These are phyloP conservation scores for Macrophya alboannulata DNA, from an alignment of 2,888 invertebrate species.

Conservation along the genomic window DNA sequence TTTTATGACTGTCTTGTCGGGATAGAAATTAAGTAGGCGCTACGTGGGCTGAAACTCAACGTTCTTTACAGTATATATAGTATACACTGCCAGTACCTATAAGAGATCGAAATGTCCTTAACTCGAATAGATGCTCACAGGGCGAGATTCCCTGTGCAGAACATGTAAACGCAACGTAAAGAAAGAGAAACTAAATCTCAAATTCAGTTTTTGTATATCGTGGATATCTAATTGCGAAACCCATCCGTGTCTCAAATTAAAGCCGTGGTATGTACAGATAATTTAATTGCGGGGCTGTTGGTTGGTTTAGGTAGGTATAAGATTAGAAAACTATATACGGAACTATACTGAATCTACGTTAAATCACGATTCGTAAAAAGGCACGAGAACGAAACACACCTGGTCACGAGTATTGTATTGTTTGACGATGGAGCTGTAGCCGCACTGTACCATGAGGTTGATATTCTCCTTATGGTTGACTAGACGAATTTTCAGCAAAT, in stretches of 20 bases:
- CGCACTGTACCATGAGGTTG: slow-evolving; percentile 19
- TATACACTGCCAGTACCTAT: background rate
- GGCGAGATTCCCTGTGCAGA: background rate
- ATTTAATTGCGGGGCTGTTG: background rate
- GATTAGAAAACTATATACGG: background rate
- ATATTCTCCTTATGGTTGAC: background rate
- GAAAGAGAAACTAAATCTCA: background rate
- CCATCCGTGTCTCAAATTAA: background rate
- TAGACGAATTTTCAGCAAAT: slow-evolving; percentile 15
- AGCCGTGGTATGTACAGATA: background rate
- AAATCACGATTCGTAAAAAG: slow-evolving; percentile 14
- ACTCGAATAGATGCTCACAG: background rate
- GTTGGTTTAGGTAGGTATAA: background rate
- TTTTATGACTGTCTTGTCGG: slow-evolving; percentile 53
- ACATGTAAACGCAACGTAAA: background rate
- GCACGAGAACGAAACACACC: slow-evolving; percentile 30
- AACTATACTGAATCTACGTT: background rate
- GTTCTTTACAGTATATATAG: background rate
- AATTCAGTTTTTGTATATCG: background rate
- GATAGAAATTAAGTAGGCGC: slow-evolving; percentile 51
- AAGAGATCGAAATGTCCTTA: background rate
- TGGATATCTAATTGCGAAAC: background rate
- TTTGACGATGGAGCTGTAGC: background rate
- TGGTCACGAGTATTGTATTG: slow-evolving; percentile 2
- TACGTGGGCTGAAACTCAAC: slow-evolving; percentile 46